These are phyloP conservation scores for Eublepharis macularius DNA, from an alignment of 2,113 vertebrate genomes.

Conservation along the genomic window DNA sequence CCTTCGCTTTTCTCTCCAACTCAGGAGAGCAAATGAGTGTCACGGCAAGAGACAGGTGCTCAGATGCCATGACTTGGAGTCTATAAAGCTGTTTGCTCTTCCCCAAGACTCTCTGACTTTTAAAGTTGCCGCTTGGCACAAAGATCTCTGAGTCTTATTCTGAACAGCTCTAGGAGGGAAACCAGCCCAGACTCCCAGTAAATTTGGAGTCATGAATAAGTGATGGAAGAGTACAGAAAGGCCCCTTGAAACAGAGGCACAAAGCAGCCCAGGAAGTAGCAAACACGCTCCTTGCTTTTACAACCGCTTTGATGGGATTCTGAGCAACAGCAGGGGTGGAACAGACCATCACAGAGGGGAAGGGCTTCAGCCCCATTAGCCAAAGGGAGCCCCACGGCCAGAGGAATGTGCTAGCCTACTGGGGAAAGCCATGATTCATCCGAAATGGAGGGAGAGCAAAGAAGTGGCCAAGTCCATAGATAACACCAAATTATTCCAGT, in stretches of 20 bases:
- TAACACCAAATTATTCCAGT: no score
- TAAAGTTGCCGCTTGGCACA: conserved; percentile 12
- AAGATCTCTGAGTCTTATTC: conserved; percentile 7
- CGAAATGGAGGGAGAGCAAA: no score
- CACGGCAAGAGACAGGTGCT: rapidly evolving
- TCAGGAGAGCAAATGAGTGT: background rate
- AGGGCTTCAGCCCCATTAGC: rapidly evolving
- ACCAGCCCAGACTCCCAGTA: background rate
- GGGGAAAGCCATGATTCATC: background rate
- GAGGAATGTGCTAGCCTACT: rapidly evolving
- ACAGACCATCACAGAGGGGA: background rate
- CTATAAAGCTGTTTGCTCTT: background rate
- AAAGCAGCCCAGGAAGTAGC: rapidly evolving
- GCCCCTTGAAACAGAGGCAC: rapidly evolving
- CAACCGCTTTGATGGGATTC: background rate
- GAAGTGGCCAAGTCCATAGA: no score
- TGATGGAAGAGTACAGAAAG: background rate
- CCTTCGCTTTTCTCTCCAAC: background rate
- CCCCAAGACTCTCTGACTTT: background rate
- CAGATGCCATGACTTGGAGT: rapidly evolving
- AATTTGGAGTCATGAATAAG: rapidly evolving
- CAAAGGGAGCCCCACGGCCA: background rate
- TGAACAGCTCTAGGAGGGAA: background rate
- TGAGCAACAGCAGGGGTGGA: rapidly evolving
- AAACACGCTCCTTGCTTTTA: rapidly evolving